A percentile compares a stretch with the other conserved stretches of the same genome.
Conservation (phyloP, 1,140 invertebrate species). For the Aphaenogaster ashmeadi region DNA sequence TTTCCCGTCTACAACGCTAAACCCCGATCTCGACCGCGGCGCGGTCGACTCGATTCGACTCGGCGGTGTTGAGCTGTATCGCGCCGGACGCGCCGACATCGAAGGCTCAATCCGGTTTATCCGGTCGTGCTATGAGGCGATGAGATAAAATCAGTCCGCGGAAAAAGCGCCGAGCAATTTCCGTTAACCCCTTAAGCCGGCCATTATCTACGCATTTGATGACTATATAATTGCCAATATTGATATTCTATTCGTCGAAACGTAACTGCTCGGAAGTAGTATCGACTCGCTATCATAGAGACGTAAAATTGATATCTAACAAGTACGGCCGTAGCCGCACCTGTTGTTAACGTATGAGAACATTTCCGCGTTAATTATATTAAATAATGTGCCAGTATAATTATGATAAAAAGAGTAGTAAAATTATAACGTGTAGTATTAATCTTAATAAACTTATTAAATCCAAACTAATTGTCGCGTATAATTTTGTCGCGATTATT, state of each 20-base stretch:
- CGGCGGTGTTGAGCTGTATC: conserved; percentile 16
- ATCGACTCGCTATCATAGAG: background rate
- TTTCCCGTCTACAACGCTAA: conserved; percentile 70
- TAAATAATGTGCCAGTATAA: background rate
- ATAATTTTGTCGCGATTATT: background rate
- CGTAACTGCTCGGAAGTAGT: background rate
- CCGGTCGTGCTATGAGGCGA: conserved; percentile 62
- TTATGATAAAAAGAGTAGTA: background rate
- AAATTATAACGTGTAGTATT: background rate
- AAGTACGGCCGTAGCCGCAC: background rate
- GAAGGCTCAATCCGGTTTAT: conserved; percentile 75
- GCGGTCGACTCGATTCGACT: conserved; percentile 4
- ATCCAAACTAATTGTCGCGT: background rate
- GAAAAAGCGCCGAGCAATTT: conserved; percentile 57
- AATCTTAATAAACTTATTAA: background rate
- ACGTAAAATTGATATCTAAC: background rate
- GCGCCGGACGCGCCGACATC: conserved; percentile 57
- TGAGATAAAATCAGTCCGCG: conserved; percentile 61
- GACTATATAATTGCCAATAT: conserved; percentile 51
- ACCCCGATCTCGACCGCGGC: conserved; percentile 65
- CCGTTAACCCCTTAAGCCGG: conserved; percentile 47
- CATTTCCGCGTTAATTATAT: background rate
- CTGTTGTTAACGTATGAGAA: background rate
- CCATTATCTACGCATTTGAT: conserved; percentile 51
- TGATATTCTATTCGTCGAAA: conserved; percentile 27